Base-by-base conservation (phyloP, 2,113 vertebrate species). In the Tetrax tetrax region DNA sequence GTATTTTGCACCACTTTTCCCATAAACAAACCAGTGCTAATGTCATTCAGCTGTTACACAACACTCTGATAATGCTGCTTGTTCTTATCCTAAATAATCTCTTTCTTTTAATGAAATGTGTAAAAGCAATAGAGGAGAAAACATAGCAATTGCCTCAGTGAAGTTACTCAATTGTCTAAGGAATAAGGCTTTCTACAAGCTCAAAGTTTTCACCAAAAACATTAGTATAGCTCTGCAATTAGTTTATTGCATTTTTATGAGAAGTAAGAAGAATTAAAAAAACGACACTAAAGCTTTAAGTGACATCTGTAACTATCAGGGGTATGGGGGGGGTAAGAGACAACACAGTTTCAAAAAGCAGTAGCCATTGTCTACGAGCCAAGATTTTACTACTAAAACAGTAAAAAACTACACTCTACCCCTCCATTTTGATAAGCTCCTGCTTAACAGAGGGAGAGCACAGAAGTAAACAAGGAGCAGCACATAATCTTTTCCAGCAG, bases 171-270 rank as follows among this genome's bases (percentile, higher is more conserved):
- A 27, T 0, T 22, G 10, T 5, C 17, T 38, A 77, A 35, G 12
- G 31, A 63, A 66, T 37, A 47, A 74, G 5, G 29, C 38, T 25
- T 83, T 24, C 43, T 22, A 37, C 13, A 83, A 19, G 4, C 6
- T 66, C n/a, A 23, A 75, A 56, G 21, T 29, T 38, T 60, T 64
- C 45, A 51, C 7, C 48, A 77, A 43, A 93, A 63, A 45, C 14
- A 69, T 4, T 10, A 43, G 8, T 27, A 48, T 2, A 60, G 45
- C 1, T 31, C 66, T 25, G 31, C 35, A 53, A 45, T 0, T 0
- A 53, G 6, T 56, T 60, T 12, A 50, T 2, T 27, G 22, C 27
- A 22, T 41, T 64, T 59, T 31, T 35, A 57, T 1, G 3, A 88
- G 28, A 29, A 31, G 17, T 4, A 41, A 69, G 20, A 65, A 38